These are phyloP conservation scores for Notiomystis cincta DNA, from an alignment of 2,113 vertebrate genomes.

Conservation along the genomic window DNA sequence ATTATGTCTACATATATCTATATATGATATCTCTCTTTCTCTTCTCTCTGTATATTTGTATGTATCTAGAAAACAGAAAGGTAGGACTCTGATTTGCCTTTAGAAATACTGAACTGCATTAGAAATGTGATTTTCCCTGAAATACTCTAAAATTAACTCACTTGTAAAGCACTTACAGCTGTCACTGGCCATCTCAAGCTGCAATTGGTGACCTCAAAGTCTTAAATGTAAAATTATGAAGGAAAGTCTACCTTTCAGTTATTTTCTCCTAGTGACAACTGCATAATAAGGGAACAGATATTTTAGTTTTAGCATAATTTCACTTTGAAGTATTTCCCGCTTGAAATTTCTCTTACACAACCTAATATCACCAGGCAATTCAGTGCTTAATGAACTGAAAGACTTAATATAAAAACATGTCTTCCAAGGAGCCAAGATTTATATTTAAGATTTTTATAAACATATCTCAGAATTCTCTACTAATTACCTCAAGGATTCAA, in stretches of 20 bases:
- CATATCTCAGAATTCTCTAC: background rate
- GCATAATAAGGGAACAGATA: conserved; percentile 11
- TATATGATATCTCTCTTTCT: too few species aligned
- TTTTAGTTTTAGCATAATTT: conserved; percentile 35
- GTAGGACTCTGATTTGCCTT: background rate
- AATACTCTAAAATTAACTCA: background rate
- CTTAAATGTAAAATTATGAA: conserved; percentile 5
- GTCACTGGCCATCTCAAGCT: background rate
- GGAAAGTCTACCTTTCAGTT: conserved; percentile 30
- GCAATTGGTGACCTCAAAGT: background rate
- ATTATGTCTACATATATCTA: background rate
- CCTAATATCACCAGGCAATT: background rate
- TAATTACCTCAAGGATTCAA: background rate
- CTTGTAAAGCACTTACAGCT: background rate
- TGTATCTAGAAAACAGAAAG: background rate
- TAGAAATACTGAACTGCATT: background rate
- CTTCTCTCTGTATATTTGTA: background rate
- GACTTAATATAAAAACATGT: background rate
- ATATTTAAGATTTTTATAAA: background rate
- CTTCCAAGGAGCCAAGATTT: background rate
- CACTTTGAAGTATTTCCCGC: conserved; percentile 8
- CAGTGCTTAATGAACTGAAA: background rate
- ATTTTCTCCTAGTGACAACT: background rate
- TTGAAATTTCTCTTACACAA: background rate
- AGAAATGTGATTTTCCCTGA: background rate